Conservation (phyloP, 2,888 invertebrate species). For the Xanthia togata region DNA sequence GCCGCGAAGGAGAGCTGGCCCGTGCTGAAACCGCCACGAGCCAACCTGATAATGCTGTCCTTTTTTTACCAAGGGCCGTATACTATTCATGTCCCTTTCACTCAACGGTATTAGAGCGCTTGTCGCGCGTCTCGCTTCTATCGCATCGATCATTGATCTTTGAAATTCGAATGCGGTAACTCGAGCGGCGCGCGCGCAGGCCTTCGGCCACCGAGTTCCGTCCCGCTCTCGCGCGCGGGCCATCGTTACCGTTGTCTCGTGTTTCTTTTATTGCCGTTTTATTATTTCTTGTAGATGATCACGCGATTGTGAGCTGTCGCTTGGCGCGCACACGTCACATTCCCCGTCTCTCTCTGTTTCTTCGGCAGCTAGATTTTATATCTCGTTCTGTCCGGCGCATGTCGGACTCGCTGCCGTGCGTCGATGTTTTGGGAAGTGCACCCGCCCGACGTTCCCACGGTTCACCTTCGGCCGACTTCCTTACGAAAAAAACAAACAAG, state of each 20-base stretch:
- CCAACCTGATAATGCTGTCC: constrained; percentile 77
- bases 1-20: constrained; percentile 64
- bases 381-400: constrained; percentile 85
- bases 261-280: constrained; percentile 90
- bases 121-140: constrained; percentile 85
- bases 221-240: constrained; percentile 84
- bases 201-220: constrained; percentile 80
- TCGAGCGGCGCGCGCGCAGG: constrained; percentile 88
- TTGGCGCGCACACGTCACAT: constrained; percentile 89
- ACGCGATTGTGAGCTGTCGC: constrained; percentile 90
- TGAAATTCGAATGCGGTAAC: constrained; percentile 89
- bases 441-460: constrained; percentile 91
- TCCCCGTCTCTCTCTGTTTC: constrained; percentile 73
- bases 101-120: constrained; percentile 71
- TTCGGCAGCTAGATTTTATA: constrained; percentile 58
- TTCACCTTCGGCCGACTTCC: constrained; percentile 90
- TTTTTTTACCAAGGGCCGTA: constrained; percentile 63
- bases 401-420: constrained; percentile 89
- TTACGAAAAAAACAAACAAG: constrained; percentile 91
- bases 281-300: constrained; percentile 91
- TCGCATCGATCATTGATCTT: constrained; percentile 90
- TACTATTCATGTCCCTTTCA: constrained; percentile 71
- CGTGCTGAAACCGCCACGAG: constrained; percentile 85
- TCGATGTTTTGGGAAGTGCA: constrained; percentile 91
- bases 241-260: constrained; percentile 86